Conservation (phyloP, 2,888 invertebrate genomes). For the Phania funesta region DNA sequence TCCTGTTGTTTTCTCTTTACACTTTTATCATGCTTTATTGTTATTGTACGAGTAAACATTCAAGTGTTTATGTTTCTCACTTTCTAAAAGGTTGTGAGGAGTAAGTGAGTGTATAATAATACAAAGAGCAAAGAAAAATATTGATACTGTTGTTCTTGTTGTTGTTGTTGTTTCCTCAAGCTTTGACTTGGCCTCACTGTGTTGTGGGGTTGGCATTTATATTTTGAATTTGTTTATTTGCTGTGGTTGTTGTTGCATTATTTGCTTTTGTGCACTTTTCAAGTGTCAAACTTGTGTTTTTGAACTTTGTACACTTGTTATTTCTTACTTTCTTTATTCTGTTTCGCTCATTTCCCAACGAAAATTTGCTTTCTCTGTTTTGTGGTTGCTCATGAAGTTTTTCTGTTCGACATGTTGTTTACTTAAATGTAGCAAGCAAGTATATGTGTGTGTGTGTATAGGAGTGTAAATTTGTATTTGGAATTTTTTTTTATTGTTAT, state of each 20-base stretch:
- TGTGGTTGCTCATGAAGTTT: background rate
- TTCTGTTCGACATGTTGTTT: background rate
- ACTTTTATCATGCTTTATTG: constrained; percentile 48
- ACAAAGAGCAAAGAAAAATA: constrained; percentile 31
- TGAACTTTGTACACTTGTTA: constrained; percentile 67
- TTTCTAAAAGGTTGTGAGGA: constrained; percentile 37
- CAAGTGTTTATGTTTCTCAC: constrained; percentile 64
- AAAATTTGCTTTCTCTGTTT: background rate
- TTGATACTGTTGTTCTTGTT: constrained; percentile 17
- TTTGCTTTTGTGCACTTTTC: constrained; percentile 70
- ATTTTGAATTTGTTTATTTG: background rate
- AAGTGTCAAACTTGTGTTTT: constrained; percentile 71
- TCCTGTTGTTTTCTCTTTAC: background rate
- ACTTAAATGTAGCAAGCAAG: background rate
- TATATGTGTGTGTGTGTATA: background rate
- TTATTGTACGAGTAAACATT: constrained; percentile 64
- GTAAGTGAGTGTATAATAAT: constrained; percentile 33
- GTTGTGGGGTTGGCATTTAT: constrained; percentile 2
- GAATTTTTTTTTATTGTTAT: constrained; percentile 9
- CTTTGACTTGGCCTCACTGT: constrained; percentile 4
- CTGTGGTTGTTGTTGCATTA: constrained; percentile 45
- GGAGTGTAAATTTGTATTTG: background rate
- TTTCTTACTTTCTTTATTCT: background rate
- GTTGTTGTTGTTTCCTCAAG: background rate
- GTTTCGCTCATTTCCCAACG: background rate